Evolutionary conservation across 1,140 invertebrate genomes (phyloP).

Genomic region (Ptiloglossa arizonensis): DNA sequence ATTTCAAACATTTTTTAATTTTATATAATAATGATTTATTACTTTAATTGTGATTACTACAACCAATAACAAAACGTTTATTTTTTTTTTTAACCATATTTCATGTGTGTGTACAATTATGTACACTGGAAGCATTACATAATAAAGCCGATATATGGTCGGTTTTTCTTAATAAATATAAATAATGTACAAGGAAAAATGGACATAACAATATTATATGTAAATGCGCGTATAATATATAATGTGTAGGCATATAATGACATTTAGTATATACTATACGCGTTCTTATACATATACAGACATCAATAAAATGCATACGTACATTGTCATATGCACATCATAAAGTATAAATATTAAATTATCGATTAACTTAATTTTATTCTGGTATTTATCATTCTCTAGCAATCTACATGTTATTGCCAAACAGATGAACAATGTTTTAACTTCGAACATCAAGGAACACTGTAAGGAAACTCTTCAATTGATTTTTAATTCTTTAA

Average conservation of each 20-base stretch:
- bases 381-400: neutral
- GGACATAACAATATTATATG: slow-evolving; percentile 42
- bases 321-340: slow-evolving; percentile 36
- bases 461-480: slow-evolving; percentile 3
- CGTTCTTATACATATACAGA: slow-evolving; percentile 21
- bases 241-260: slow-evolving; percentile 12
- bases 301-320: slow-evolving; percentile 26
- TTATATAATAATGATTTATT: slow-evolving; percentile 68
- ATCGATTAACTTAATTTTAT: slow-evolving; percentile 29
- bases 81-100: slow-evolving; percentile 32
- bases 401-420: neutral
- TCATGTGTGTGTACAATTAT: slow-evolving; percentile 36
- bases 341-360: slow-evolving; percentile 41
- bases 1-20: slow-evolving; percentile 31
- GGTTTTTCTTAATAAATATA: slow-evolving; percentile 55
- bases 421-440: neutral
- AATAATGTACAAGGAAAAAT: slow-evolving; percentile 51
- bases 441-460: slow-evolving; percentile 16
- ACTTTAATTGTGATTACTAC: slow-evolving; percentile 44
- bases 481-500: neutral
- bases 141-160: slow-evolving; percentile 54
- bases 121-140: slow-evolving; percentile 52
- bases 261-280: slow-evolving; percentile 7
- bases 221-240: slow-evolving; percentile 37
- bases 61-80: slow-evolving; percentile 55